Evolutionary conservation across 2,888 invertebrate species (phyloP).

Genomic region (Lasiommata megera): DNA sequence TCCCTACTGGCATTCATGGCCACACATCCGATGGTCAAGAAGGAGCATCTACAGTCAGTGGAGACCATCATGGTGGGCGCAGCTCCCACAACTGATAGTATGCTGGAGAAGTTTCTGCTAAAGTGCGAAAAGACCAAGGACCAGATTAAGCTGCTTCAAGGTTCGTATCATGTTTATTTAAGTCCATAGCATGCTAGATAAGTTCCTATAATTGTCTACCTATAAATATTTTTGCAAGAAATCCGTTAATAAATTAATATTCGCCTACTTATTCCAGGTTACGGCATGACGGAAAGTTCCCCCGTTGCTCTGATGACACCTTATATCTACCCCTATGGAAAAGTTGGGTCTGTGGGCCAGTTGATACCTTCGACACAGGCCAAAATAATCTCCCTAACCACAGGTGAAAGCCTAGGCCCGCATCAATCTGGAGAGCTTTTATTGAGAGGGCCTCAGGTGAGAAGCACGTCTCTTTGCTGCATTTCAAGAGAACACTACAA

Average conservation of each 20-base stretch:
- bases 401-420: conserved; percentile 79
- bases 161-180: conserved; percentile 37
- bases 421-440: conserved; percentile 86
- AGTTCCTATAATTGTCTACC: background rate
- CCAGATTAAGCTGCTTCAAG: conserved; percentile 70
- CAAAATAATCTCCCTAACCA: conserved; percentile 81
- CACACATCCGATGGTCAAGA: conserved; percentile 85
- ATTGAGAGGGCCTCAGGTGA: conserved; percentile 88
- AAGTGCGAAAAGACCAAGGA: conserved; percentile 79
- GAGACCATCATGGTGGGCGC: conserved; percentile 86
- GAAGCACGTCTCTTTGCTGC: background rate
- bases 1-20: conserved; percentile 88
- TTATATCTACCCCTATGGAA: conserved; percentile 78
- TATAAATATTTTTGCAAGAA: no score
- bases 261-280: conserved; percentile 72
- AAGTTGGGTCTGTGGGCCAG: conserved; percentile 86
- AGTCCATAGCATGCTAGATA: background rate
- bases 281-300: conserved; percentile 86
- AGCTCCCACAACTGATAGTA: conserved; percentile 85
- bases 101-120: conserved; percentile 82
- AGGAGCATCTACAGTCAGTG: conserved; percentile 84
- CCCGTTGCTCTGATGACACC: conserved; percentile 84
- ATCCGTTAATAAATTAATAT: no score
- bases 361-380: conserved; percentile 85
- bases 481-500: no score